Conservation (phyloP, 2,113 vertebrate genomes). For the Raja brachyura region DNA sequence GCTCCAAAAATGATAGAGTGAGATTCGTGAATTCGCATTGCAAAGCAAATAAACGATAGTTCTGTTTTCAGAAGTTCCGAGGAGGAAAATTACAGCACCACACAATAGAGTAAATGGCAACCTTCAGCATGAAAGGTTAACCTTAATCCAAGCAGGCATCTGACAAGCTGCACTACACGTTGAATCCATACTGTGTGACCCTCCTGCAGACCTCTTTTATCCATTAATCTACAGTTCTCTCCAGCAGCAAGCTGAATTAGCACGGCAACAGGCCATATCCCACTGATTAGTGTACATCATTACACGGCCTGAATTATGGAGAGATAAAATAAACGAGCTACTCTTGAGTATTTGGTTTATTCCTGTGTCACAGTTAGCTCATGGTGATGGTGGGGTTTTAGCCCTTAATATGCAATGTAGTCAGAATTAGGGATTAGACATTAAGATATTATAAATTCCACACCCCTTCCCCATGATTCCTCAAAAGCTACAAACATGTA, state of each 20-base stretch:
- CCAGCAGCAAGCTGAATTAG: slow-evolving; percentile 86
- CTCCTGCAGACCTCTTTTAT: slow-evolving; percentile 88
- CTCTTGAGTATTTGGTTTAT: slow-evolving; percentile 65
- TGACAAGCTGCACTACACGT: slow-evolving; percentile 86
- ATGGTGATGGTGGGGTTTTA: slow-evolving; percentile 56
- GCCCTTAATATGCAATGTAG: slow-evolving; percentile 69
- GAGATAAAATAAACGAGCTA: slow-evolving; percentile 66
- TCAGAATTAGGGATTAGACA: slow-evolving; percentile 48
- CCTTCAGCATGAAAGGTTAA: slow-evolving; percentile 85
- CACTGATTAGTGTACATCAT: slow-evolving; percentile 86
- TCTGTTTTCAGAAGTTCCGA: slow-evolving; percentile 83
- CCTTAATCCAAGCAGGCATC: slow-evolving; percentile 97
- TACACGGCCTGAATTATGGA: slow-evolving; percentile 48
- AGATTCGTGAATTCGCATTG: slow-evolving; percentile 65
- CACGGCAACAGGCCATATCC: slow-evolving; percentile 76
- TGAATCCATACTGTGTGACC: slow-evolving; percentile 85
- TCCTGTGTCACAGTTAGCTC: slow-evolving; percentile 59
- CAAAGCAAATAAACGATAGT: slow-evolving; percentile 75
- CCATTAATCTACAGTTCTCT: slow-evolving; percentile 98
- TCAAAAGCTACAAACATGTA: background rate
- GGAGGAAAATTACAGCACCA: slow-evolving; percentile 77
- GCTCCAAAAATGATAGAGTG: slow-evolving; percentile 63
- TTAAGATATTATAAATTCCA: slow-evolving; percentile 3
- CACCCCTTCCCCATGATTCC: background rate
- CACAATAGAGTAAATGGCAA: slow-evolving; percentile 91